Evolutionary conservation across 2,797 vertebrate species (phyloP).

Genomic region (Gobionotothen gibberifrons): DNA sequence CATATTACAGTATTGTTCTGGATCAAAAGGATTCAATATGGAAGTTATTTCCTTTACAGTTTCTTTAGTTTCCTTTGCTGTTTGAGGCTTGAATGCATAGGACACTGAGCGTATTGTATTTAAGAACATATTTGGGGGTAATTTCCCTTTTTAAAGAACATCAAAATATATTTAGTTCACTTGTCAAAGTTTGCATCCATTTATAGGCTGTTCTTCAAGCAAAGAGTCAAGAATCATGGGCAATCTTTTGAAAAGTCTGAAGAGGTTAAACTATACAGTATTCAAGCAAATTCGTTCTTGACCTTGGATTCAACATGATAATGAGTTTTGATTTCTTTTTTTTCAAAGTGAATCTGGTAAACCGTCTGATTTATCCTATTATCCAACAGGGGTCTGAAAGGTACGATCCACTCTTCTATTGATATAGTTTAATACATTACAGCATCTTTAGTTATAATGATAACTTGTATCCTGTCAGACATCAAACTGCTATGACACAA

Average conservation of each 20-base stretch:
- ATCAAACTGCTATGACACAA: not conserved
- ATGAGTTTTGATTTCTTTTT: no score
- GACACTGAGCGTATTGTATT: not conserved
- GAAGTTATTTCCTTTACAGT: constrained; percentile 33
- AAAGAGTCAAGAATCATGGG: not conserved
- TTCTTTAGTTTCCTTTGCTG: constrained; percentile 4
- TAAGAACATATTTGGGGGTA: not conserved
- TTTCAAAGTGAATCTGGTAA: not conserved
- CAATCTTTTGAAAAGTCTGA: not conserved
- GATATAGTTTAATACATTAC: not conserved
- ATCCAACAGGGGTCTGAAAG: not conserved
- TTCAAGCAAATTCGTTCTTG: not conserved
- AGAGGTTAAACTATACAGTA: not conserved
- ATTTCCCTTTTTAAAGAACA: not conserved
- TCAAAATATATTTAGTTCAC: no score
- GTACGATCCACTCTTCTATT: not conserved
- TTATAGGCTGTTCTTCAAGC: not conserved
- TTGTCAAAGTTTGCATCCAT: not conserved
- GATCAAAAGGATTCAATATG: constrained; percentile 37
- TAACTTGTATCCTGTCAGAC: not conserved
- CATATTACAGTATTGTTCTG: constrained; percentile 35
- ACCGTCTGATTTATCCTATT: not conserved
- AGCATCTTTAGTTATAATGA: constrained; percentile 3
- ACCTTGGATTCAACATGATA: not conserved
- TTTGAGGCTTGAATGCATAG: not conserved